phyloP scores from a whole-genome alignment of 2,113 vertebrate genomes.

The Cyanocitta stelleri region DNA sequence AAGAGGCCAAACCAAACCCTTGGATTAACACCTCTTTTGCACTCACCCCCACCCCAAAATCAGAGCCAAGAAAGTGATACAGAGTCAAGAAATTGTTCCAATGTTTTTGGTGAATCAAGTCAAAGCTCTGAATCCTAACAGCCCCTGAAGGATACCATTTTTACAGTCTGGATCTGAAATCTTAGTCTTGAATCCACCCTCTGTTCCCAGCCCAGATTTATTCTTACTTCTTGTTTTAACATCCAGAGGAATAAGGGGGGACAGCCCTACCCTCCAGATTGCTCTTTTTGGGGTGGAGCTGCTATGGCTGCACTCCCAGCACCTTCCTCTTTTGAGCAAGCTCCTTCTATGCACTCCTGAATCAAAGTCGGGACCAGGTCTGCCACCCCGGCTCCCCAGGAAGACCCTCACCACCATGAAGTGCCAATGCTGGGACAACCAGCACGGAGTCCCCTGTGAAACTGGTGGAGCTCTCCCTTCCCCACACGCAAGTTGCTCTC shows the following conservation, averaged over 20 bases:
- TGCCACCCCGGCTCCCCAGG: fast-evolving
- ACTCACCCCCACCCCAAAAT: background rate
- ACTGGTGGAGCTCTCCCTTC: background rate
- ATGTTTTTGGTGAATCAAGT: background rate
- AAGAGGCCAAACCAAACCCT: conserved; percentile 15
- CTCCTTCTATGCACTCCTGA: fast-evolving
- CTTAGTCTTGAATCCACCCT: background rate
- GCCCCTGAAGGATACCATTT: background rate
- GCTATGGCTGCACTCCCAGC: background rate
- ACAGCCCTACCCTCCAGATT: background rate
- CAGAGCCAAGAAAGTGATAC: background rate
- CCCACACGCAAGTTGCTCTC: fast-evolving
- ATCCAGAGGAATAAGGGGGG: background rate
- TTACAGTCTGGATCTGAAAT: background rate
- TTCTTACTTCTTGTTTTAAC: background rate
- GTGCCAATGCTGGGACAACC: fast-evolving
- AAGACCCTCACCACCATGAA: fast-evolving
- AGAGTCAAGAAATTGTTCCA: background rate
- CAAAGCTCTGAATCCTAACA: background rate
- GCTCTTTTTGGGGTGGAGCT: background rate
- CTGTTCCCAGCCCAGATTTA: background rate
- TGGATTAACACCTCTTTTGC: conserved; percentile 48
- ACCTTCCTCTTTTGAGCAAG: background rate
- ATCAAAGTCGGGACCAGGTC: background rate
- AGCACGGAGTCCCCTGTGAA: fast-evolving